phyloP scores from a whole-genome alignment of 2,888 invertebrate genomes.

The Parasteatoda lunata region DNA sequence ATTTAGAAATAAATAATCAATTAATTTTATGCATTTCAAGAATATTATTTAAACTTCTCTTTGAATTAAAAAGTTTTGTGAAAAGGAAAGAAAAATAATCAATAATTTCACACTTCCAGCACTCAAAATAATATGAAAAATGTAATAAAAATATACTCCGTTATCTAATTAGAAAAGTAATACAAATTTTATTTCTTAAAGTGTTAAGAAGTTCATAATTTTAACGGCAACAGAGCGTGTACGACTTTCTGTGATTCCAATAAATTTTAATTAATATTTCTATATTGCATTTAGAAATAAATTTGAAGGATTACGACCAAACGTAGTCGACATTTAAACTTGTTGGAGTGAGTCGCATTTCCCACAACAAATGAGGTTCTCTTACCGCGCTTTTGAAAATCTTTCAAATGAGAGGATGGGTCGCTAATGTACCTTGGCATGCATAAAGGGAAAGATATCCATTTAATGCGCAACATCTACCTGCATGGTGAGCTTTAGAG shows the following conservation, averaged over 20 bases:
- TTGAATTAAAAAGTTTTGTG: too few relatives aligned
- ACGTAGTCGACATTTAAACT: neutral
- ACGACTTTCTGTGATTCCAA: neutral
- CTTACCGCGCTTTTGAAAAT: neutral
- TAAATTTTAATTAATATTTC: conserved; percentile 3
- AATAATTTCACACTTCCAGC: too few relatives aligned
- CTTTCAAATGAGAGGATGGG: conserved; percentile 20
- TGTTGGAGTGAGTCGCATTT: neutral
- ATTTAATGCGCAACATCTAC: conserved; percentile 62
- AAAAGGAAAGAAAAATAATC: too few relatives aligned
- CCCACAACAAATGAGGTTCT: conserved; percentile 4
- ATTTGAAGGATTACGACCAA: neutral
- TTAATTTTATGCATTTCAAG: too few relatives aligned
- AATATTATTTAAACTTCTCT: too few relatives aligned
- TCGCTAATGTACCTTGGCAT: conserved; percentile 44
- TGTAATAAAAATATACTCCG: too few relatives aligned
- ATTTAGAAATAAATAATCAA: too few relatives aligned
- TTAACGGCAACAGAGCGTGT: too few relatives aligned
- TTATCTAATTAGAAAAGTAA: too few relatives aligned
- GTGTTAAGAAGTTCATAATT: too few relatives aligned
- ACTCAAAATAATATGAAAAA: too few relatives aligned
- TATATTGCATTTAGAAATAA: neutral
- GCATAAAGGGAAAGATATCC: conserved; percentile 28
- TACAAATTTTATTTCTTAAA: too few relatives aligned
- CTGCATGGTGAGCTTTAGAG: conserved; percentile 35